Evolutionary conservation across 2,113 vertebrate genomes (phyloP).

Genomic region (Stigmatopora argus): DNA sequence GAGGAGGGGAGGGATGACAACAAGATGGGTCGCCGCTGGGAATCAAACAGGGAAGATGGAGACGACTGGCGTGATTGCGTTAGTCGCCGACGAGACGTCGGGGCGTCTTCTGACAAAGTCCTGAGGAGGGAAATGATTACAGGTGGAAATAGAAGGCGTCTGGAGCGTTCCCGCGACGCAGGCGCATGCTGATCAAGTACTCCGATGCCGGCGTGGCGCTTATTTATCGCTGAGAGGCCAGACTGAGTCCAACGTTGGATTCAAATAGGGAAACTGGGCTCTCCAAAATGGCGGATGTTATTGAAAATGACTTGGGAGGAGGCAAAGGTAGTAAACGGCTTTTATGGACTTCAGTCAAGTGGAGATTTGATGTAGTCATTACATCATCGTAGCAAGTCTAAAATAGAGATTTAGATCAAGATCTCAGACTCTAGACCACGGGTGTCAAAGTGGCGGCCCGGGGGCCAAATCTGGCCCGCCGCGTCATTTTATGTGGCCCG

Average conservation of each 20-base stretch:
- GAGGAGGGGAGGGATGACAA: constrained; percentile 8
- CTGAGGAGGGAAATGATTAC: constrained; percentile 32
- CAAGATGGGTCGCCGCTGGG: neutral
- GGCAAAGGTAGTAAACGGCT: neutral
- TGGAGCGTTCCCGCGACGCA: neutral
- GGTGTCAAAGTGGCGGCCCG: too few relatives aligned
- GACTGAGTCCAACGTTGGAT: neutral
- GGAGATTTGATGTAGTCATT: too few relatives aligned
- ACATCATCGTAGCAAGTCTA: too few relatives aligned
- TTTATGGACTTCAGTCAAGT: neutral
- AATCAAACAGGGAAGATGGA: constrained; percentile 18
- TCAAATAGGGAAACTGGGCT: constrained; percentile 41
- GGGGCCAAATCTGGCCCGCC: too few relatives aligned
- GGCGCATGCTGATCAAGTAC: constrained; percentile 12
- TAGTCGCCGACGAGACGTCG: constrained; percentile 39
- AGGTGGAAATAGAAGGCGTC: constrained; percentile 7
- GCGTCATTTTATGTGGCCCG: too few relatives aligned
- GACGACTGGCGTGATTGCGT: constrained; percentile 12
- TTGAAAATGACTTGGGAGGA: neutral
- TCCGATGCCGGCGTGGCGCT: constrained; percentile 31
- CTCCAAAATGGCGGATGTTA: constrained; percentile 35
- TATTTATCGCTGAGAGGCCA: constrained; percentile 28
- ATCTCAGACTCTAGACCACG: too few relatives aligned
- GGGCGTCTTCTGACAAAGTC: constrained; percentile 28
- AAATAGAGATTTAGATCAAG: too few relatives aligned